Base-by-base conservation (phyloP, 2,797 vertebrate species). In the Chlorospingus semifuscus region DNA sequence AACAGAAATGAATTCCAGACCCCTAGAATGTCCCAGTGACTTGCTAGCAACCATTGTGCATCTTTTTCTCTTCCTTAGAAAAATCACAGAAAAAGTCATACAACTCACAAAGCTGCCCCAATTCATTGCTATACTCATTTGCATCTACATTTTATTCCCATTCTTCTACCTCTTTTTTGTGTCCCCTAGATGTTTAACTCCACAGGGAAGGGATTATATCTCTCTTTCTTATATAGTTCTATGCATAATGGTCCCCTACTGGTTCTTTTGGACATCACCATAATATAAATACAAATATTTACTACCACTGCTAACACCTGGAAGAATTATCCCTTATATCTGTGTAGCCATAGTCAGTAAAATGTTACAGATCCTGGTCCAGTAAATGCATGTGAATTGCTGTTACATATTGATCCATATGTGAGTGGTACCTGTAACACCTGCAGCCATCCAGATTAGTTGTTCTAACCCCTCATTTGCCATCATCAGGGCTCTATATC, bases 231-330 rank as follows among this genome's bases (percentile, higher is more conserved):
- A 70, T 60, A 84, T 24, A 64, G 32, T 82, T 78, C 83, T 79
- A 32, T 66, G 14, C 24, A 46, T 65, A 94, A 90, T 74, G 44
- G 37, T 93, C 47, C 59, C 87, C 84, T 87, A 53, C 74, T 46
- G 44, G 36, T 83, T 91, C 89, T 47, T 95, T 96, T 93, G 85
- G 89, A 91, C 37, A 70, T 18, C 10, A 46, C 12, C 36, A 71
- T 83, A 61, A 66, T 79, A 90, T 91, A 76, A 93, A 91, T 79
- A 92, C 66, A 95, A 95, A 94, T 93, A 95, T 95, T 96, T 95
- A 90, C 75, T 92, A 39, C 85, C 52, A 13, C 27, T 66, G 46
- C 78, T 46, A 89, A 17, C 6, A 34, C 79, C n/a, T 65, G 50
- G 39, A 77, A 44, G 84, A 85, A 89, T 92, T 83, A 83, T 36